Evolutionary conservation across 2,113 vertebrate species (phyloP), one percentile per base, ranked within the genome.

Genomic region (Forbesichthys papilliferus): DNA sequence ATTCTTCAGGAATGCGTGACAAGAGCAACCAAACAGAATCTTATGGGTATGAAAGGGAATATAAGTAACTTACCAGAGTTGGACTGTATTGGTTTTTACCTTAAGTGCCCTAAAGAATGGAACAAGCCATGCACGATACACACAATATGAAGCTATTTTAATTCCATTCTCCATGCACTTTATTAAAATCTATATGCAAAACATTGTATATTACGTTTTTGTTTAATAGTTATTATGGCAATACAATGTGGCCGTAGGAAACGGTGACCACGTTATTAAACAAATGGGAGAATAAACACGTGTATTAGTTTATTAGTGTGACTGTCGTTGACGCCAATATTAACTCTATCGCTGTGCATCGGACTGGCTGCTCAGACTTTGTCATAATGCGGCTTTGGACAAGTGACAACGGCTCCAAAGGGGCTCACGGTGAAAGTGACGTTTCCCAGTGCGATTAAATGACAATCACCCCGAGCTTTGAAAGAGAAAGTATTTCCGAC

Each of bases 101-200:
- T 51, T 48, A 47, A 55, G 10, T 54, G 67, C 59, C 73, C 66
- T 36, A 80, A 47, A 64, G 64, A 75, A 79, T 75, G 58, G 63
- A 78, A 56, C 51, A 66, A 71, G 59, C 62, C 66, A 36, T 47
- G 42, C 80, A 68, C 69, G 74, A 90, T 92, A 92, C 90, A 77
- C 5, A 5, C 65, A 78, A 77, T 73, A 88, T 86, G 81, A 84
- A 93, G 90, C 90, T 92, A 92, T 90, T 90, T 89, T 90, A 91
- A 93, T 91, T 88, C 93, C 94, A 94, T 91, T 92, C 90, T 88
- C 61, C 93, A 94, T 96, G 96, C 96, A 96, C 96, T 96, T 97
- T 98, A 96, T 92, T 48, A 90, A 87, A 92, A 90, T 90, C 87
- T 95, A 94, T 95, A 87, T 83, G 88, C 78, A 75, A 91, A 85